Conservation (phyloP, 2,113 vertebrate genomes). For the Sorex fumeus region DNA sequence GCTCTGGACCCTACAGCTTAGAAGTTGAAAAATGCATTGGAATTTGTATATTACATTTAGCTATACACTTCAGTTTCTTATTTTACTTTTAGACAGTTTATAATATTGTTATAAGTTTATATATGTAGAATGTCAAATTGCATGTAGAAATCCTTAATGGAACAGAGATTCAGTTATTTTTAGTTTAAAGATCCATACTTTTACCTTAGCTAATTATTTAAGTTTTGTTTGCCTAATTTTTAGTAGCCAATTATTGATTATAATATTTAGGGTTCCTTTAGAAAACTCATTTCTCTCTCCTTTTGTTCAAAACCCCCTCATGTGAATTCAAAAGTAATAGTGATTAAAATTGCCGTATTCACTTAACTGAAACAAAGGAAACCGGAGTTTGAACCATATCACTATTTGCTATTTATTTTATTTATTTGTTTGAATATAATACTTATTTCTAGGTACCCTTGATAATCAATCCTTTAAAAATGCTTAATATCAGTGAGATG, state of each 20-base stretch:
- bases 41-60: background rate
- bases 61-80: background rate
- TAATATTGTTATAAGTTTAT: background rate
- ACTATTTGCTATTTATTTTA: background rate
- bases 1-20: conserved; percentile 16
- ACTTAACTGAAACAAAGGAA: background rate
- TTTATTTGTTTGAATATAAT: background rate
- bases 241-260: background rate
- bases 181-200: background rate
- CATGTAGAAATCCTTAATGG: background rate
- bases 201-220: background rate
- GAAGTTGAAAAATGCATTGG: background rate
- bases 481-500: background rate
- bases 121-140: too few relatives aligned
- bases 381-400: background rate
- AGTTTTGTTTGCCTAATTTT: background rate
- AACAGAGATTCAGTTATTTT: background rate
- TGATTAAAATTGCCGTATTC: background rate
- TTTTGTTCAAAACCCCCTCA: background rate
- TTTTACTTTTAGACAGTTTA: conserved; percentile 24
- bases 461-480: background rate
- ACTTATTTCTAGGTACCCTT: background rate
- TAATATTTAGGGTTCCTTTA: background rate
- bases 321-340: background rate
- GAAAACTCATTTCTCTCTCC: background rate